phyloP scores from a whole-genome alignment of 1,140 invertebrate species.

The Hylyphantes graminicola region DNA sequence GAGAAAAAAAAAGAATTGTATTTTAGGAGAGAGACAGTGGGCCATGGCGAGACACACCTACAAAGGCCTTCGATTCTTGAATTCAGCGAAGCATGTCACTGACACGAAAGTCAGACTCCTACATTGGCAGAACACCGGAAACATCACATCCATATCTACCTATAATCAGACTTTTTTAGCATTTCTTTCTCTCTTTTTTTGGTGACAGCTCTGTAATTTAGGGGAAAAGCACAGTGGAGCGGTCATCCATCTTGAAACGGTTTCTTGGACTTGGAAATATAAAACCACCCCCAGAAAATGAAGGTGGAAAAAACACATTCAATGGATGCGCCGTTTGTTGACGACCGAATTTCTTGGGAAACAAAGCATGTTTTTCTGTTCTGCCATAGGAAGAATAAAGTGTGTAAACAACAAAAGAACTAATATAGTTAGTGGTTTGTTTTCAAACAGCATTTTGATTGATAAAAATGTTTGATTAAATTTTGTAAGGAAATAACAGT shows the following conservation, averaged over 20 bases:
- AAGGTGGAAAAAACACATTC: not conserved
- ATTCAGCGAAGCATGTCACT: conserved; percentile 23
- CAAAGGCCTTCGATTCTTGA: not conserved
- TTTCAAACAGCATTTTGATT: no score
- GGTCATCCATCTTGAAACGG: conserved; percentile 27
- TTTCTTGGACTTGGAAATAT: not conserved
- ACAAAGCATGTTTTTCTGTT: no score
- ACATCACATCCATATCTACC: conserved; percentile 18
- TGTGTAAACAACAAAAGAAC: no score
- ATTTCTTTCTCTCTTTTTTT: not conserved
- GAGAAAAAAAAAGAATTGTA: no score
- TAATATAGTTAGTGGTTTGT: no score
- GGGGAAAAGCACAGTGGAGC: not conserved
- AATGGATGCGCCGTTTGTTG: not conserved
- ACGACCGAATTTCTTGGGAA: conserved; percentile 3
- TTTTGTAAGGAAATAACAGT: no score
- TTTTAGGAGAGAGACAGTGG: no score
- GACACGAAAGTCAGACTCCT: not conserved
- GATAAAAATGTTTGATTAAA: no score
- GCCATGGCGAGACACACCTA: no score
- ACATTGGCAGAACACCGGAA: conserved; percentile 23
- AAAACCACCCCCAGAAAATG: conserved; percentile 10
- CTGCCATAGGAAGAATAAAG: no score
- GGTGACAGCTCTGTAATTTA: conserved; percentile 38
- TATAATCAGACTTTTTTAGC: conserved; percentile 38